Evolutionary conservation across 2,113 vertebrate species (phyloP), one percentile per base, ranked within the genome.

Genomic region (Zingel zingel): DNA sequence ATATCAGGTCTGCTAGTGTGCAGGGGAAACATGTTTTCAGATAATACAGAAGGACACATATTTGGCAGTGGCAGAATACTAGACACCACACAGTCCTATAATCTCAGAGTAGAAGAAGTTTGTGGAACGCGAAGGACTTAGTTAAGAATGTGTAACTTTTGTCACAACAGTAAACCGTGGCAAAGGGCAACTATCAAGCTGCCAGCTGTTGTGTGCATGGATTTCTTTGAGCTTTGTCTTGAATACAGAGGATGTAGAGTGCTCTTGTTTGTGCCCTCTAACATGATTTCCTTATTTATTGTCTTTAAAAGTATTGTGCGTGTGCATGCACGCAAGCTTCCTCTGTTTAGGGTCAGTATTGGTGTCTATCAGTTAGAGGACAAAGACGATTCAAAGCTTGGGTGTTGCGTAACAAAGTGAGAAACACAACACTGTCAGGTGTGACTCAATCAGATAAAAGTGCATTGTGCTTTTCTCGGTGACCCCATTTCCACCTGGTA

Each of bases 391-490:
- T 70, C 56, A 66, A n/a, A 85, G 78, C 11, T 13, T 48, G 4
- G 10, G 9, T 39, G 51, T 88, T 87, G 57, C 51, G 1, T 81
- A 87, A 88, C 54, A n/a, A 10, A 36, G 77, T 73, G 79, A 83
- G 89, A 91, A 92, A 85, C 78, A 25, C 58, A 87, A 91, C 82
- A 83, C 78, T 80, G 58, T 88, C 84, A 91, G 88, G 89, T 92
- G 90, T 89, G 79, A 91, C 75, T 80, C 66, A 4, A 54, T 80
- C 56, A 54, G 58, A 83, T 85, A 83, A 66, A 43, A 68, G 62
- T 2, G 58, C 27, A 62, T 79, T 83, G 85, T 82, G 25, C 58
- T 54, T 36, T 50, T 25, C 16, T 39, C 39, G 39, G 39, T 43
- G 39, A 43, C 39, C 39, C 9, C 39, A 11, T 43, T 43, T 43